Conservation (phyloP, 2,888 invertebrate species). For the Sericinus montela region DNA sequence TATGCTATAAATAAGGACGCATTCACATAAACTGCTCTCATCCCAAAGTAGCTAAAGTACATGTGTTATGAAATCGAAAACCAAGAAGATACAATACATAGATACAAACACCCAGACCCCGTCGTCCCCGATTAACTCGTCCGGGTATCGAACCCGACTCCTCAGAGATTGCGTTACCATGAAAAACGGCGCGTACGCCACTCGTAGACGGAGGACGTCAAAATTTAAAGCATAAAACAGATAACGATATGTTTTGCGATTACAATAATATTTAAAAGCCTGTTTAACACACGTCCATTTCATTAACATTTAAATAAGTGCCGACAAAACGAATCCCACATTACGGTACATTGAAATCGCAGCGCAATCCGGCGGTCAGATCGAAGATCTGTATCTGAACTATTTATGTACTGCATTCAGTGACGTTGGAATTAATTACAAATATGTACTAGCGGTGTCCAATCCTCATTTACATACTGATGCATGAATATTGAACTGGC, state of each 20-base stretch:
- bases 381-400: constrained; percentile 11
- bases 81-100: no score
- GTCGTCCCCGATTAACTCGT: no score
- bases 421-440: constrained; percentile 15
- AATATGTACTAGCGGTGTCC: constrained; percentile 14
- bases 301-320: constrained; percentile 16
- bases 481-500: constrained; percentile 18
- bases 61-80: no score
- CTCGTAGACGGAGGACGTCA: no score
- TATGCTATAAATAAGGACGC: no score
- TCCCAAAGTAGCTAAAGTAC: no score
- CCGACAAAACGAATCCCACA: constrained; percentile 14
- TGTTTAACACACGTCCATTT: constrained; percentile 7
- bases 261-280: background rate
- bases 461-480: constrained; percentile 17
- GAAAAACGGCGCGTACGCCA: no score
- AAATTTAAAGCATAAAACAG: no score
- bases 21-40: no score
- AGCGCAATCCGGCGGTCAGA: constrained; percentile 7
- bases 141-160: no score
- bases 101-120: no score
- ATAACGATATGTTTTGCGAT: background rate
- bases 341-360: constrained; percentile 11
- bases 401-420: constrained; percentile 9
- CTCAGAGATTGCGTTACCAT: no score